A percentile compares a stretch with the other conserved stretches of the same genome.
These are phyloP conservation scores for Conus ventricosus DNA, from an alignment of 1,140 invertebrate species.

Conservation along the genomic window DNA sequence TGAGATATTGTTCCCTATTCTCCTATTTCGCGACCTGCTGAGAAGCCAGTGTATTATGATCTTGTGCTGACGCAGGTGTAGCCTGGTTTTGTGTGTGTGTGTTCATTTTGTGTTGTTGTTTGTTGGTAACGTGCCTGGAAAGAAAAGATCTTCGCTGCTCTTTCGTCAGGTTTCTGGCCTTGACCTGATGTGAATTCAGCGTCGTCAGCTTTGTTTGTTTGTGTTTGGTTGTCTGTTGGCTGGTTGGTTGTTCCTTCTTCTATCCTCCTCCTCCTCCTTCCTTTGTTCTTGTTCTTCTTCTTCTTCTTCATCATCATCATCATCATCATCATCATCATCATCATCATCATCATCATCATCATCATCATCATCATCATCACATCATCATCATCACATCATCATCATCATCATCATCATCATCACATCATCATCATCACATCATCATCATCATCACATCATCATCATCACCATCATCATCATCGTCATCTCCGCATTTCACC, in stretches of 20 bases:
- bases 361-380: background rate
- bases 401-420: constrained; percentile 16
- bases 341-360: background rate
- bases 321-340: background rate
- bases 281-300: background rate
- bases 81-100: too few species aligned
- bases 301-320: background rate
- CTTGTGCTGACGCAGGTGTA: too few species aligned
- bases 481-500: background rate
- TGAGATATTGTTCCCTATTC: too few species aligned
- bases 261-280: background rate
- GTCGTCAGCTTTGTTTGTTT: too few species aligned
- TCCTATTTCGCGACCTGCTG: too few species aligned
- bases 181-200: too few species aligned
- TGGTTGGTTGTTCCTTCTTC: too few species aligned
- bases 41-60: too few species aligned
- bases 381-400: constrained; percentile 6
- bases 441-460: constrained; percentile 6
- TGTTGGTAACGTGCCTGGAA: too few species aligned
- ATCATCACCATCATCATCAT: constrained; percentile 10
- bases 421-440: background rate
- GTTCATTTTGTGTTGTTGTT: too few species aligned
- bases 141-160: background rate
- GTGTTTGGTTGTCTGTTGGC: too few species aligned
- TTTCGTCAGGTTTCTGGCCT: too few species aligned